Conservation (phyloP, 2,888 invertebrate genomes). For the Automeris io region DNA sequence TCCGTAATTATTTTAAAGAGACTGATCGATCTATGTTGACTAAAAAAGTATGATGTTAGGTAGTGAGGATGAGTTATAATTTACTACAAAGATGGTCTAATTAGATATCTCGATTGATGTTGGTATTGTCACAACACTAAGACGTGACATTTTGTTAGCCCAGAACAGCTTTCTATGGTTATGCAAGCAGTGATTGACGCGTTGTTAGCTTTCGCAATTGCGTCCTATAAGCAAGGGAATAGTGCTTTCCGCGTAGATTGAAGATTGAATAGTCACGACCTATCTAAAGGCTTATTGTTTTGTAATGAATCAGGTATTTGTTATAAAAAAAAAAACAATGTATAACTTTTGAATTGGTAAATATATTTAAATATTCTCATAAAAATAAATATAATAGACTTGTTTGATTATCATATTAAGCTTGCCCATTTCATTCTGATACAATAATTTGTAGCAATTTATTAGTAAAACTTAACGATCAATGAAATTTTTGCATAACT, state of each 20-base stretch:
- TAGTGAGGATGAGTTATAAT: conserved; percentile 4
- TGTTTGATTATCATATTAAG: conserved; percentile 22
- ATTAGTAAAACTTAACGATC: conserved; percentile 13
- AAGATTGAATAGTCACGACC: conserved; percentile 57
- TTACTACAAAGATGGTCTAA: conserved; percentile 17
- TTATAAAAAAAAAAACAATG: not conserved
- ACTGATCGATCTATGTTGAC: not conserved
- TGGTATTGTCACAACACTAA: conserved; percentile 32
- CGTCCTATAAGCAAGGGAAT: conserved; percentile 49
- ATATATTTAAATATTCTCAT: too few relatives aligned
- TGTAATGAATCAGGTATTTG: conserved; percentile 10
- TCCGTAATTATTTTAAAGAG: not conserved
- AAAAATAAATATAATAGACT: conserved; percentile 4
- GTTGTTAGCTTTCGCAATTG: conserved; percentile 46
- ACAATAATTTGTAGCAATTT: conserved; percentile 19
- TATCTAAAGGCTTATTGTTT: conserved; percentile 40
- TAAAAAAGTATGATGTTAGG: not conserved
- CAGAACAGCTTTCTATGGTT: conserved; percentile 47
- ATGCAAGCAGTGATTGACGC: conserved; percentile 64
- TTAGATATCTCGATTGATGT: conserved; percentile 22
- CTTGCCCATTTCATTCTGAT: conserved; percentile 17
- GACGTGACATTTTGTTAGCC: conserved; percentile 46
- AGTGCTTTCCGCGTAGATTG: conserved; percentile 58
- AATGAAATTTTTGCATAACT: not conserved
- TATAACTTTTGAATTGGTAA: too few relatives aligned